Base-by-base conservation (phyloP, 1,140 invertebrate species). In the Mesaphorura yosii region DNA sequence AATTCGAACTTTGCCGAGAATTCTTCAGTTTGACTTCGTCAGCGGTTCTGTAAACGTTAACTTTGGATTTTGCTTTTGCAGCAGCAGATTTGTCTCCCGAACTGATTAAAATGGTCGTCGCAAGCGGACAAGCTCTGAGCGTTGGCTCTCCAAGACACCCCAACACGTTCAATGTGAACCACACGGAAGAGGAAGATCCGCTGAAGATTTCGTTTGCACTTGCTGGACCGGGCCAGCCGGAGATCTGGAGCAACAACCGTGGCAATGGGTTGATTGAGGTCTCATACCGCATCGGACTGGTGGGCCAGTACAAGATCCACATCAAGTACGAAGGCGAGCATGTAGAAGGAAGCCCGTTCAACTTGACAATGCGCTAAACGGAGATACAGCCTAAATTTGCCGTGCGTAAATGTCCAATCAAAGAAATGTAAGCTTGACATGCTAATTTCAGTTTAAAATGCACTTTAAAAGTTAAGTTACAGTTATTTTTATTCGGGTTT, bases 291-390 rank as follows among this genome's bases (percentile, higher is more conserved):
- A 46, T 53, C 39, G 51, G 51, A n/a, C 51, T 53, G 6, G 23
- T 53, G 19, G 51, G 51, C 19, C 20, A 53, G 37, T 53, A 53
- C 44, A 47, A 53, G 22, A 47, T 53, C 3, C 41, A 47, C 26
- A 23, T 53, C 7, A 42, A n/a, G 4, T 53, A 53, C 51, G 42
- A 53, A 20, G 42, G 29, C n/a, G 40, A 53, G 42, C 51, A 53
- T 27, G 38, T 53, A 20, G 51, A 45, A 37, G 51, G 51, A 52
- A 15, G 10, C 12, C 48, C 48, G n/a, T 51, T 41, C 37, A 7
- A 3, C 12, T 22, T 48, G 6, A 48, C 10, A 5, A 25, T 48
- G 17, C 47, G 47, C 23, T 48, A 22, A 48, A 46, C n/a, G n/a
- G n/a, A n/a, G n/a, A n/a, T n/a, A n/a, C n/a, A n/a, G n/a, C n/a